These are phyloP conservation scores for Drosophila eohydei DNA, from an alignment of 2,888 invertebrate species.

Conservation along the genomic window DNA sequence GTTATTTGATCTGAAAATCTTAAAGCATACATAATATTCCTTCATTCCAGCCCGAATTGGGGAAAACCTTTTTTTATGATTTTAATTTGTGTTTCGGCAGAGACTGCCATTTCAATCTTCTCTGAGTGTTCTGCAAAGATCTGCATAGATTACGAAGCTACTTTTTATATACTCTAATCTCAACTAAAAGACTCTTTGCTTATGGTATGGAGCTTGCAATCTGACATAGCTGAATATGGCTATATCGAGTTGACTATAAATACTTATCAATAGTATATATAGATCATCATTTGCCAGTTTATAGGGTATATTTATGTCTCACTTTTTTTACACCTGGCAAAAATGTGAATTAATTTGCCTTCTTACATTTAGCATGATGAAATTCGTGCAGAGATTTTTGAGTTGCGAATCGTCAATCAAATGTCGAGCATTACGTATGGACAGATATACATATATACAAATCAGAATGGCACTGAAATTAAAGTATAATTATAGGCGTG, in stretches of 20 bases:
- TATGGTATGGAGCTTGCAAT: neutral
- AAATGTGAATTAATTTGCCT: too few species aligned
- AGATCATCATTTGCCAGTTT: neutral
- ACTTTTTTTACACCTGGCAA: neutral
- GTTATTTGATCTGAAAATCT: neutral
- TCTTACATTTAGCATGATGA: conserved; percentile 18
- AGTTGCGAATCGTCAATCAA: conserved; percentile 19
- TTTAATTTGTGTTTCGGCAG: too few species aligned
- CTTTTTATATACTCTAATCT: neutral
- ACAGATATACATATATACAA: conserved; percentile 35
- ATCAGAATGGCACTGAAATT: conserved; percentile 69
- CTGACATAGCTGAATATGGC: neutral
- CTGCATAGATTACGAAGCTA: neutral
- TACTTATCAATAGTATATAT: neutral
- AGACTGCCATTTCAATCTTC: too few species aligned
- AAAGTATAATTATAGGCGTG: conserved; percentile 79
- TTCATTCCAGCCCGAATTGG: too few species aligned
- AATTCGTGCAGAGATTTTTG: conserved; percentile 22
- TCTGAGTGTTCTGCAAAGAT: too few species aligned
- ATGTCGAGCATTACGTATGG: conserved; percentile 36
- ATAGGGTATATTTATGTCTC: neutral
- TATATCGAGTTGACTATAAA: neutral
- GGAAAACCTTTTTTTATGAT: too few species aligned
- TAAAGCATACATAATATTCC: neutral
- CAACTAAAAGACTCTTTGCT: neutral